Evolutionary conservation across 1,140 invertebrate genomes (phyloP), one percentile per base, ranked within the genome.

Genomic region (Drosophila kanapiae): DNA sequence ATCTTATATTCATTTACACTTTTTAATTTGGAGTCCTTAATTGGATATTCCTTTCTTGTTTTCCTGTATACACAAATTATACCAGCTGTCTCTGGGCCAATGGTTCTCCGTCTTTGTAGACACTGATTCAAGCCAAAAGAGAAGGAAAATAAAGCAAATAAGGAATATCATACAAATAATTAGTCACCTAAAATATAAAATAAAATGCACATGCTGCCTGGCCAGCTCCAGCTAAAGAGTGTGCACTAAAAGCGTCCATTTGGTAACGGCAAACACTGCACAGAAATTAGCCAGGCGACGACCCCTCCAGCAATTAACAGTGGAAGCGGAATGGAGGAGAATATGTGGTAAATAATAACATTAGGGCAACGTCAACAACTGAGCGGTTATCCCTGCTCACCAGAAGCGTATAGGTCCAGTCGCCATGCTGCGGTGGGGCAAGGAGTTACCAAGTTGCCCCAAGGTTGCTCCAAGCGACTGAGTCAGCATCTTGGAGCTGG

Each of bases 321-420:
- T 45, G 43, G 37, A 51, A 63, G 60, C 57, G 71, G 51, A 63
- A 92, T 92, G 91, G 91, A 92, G 75, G 91, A 92, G 68, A 92
- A 92, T 92, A 81, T 92, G 78, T 92, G 91, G 91, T 92, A 91
- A 92, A 82, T 82, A 78, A 82, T 68, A 90, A 49, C 78, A 82
- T 74, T 56, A 54, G 47, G 31, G 42, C 62, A 49, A 61, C 51
- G 45, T 74, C 61, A 81, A 53, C 72, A 60, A 62, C 33, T 51
- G 13, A 13, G 37, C n/a, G 43, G 23, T 42, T 35, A 14, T n/a
- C 6, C 6, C 14, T n/a, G n/a, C 18, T 8, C 18, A 9, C 35
- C 10, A 0, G 2, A 38, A 27, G 18, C 4, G 1, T 23, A 13
- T 10, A 4, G 5, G 18, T 23, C 13, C 13, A 54, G 51, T 7